Evolutionary conservation across 23 tunicate species (phyloP), one percentile per base, ranked within the genome.

Genomic region (Trididemnum miniatum): DNA sequence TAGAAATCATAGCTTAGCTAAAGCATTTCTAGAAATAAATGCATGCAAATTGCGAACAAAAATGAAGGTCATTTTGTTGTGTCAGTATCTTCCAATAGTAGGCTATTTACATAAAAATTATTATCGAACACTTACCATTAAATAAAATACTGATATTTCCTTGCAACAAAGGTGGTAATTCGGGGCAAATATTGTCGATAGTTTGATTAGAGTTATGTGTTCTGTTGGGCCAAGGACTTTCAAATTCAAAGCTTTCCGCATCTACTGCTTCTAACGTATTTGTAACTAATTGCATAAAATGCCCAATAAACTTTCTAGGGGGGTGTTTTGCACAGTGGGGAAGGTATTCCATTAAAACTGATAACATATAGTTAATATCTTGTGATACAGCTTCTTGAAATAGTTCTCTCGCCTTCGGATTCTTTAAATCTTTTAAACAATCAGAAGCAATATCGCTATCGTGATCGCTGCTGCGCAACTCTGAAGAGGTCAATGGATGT

Each of bases 151-250:
- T 26, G 59, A 74, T 24, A 3, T n/a, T 24, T 9, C 79, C 79
- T 39, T 39, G 79, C 59, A 74, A 40, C 5, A 37, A 29, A 4
- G 79, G 59, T 5, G 79, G 35, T 44, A 25, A 32, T 32, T 37
- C 59, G 7, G 79, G 79, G 38, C 79, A 74, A 15, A 74, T 12
- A 33, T 40, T 39, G 24, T 32, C 18, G 34, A 5, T 26, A 44
- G 59, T 74, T 39, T 29, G 7, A 29, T 74, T 74, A 15, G 2
- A 36, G 18, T 3, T 2, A 26, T 74, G 79, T 3, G 60, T 74
- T 39, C 79, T 24, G 24, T 74, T 74, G 4, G 12, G 12, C 79
- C 79, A 74, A 5, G 79, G 79, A 74, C 59, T 74, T 74, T 74
- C 79, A 74, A 74, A 74, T 20, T 74, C 79, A 37, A 74, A 74